Evolutionary conservation across 2,888 invertebrate genomes (phyloP), one percentile per base, ranked within the genome.

Genomic region (Phyto melanocephala): DNA sequence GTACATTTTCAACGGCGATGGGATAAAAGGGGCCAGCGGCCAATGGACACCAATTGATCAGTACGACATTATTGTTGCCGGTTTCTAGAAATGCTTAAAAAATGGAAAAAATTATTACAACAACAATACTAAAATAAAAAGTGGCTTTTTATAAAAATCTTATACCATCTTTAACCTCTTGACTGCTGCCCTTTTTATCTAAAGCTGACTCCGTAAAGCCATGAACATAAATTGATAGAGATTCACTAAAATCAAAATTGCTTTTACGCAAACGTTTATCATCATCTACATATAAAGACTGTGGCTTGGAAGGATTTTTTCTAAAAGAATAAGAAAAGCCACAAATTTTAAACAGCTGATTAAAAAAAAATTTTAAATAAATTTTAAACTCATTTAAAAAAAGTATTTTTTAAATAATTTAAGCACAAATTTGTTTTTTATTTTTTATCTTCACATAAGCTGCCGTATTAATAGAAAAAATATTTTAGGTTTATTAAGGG

Each of bases 11-110:
- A 0, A 95, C 95, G 2, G 96, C 95, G 85, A 94, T 93, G 80
- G 93, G 88, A 88, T 96, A 96, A 96, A 96, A 96, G 10, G 96
- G 96, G 87, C 95, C 93, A 0, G 94, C 93, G 13, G 94, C 92
- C 84, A 96, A 92, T 52, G 94, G 93, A 45, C 95, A 93, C 96
- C 96, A 96, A 88, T 96, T 95, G 63, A 96, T 93, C 20, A 95
- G 91, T 84, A 96, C 94, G 81, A 96, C 93, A 89, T 96, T 96
- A 90, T 93, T 95, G 87, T 93, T 92, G 52, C 94, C 94, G 1
- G 92, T 90, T 47, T 92, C 90, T 65, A 96, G 90, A 89, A 95
- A 95, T 0, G 94, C 96, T 96, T 92, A 58, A n/a, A n/a, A 8
- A 56, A 15, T 7, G 2, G 6, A 28, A 28, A 3, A 28, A 28